Base-by-base conservation (phyloP, 30 jellyfish, hydroid and myxozoan species). In the Hydractinia symbiolongicarpus region DNA sequence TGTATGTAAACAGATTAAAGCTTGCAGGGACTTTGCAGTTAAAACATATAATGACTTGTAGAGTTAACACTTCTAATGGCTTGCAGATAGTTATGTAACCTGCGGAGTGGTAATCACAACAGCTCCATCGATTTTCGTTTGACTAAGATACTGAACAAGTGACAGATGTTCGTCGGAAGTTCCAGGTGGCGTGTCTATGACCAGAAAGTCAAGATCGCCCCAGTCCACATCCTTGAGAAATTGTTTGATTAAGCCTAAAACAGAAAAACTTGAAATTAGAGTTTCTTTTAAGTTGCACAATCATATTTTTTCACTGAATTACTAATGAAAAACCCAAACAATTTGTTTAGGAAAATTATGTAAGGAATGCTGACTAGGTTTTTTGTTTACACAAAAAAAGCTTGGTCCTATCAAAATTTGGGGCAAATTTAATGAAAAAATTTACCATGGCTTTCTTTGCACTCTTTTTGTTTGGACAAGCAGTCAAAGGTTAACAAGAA, bases 151-250 rank as follows among this genome's bases (percentile, higher is more conserved):
- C 75, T 93, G 96, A 64, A 84, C 96, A 17, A 89, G 81, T 17
- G 99, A 86, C 62, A 93, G 67, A 66, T 93, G 99, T 82, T 93
- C 99, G 66, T 93, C 99, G 21, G 96, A 86, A 5, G 99, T 93
- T 20, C 99, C 99, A 72, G 99, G 99, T 5, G 99, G 99, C 51
- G 99, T 93, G 72, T 93, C 99, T 30, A 93, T 82, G 8, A 93
- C 58, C 78, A 93, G 79, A 67, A 83, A 86, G 21, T 93, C 99
- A 16, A 93, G 55, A 40, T 81, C 95, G 9, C 96, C 99, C 99
- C 99, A 93, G 71, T 93, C 95, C 54, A 93, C 99, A 69, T 93
- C 96, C 55, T 86, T 60, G 60, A 93, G 64, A 50, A 93, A 87
- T 72, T 93, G 95, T 66, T 93, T 93, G 54, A 93, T 93, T 81